These are phyloP conservation scores for Macrophya annulata DNA, from an alignment of 2,888 invertebrate genomes.

Conservation along the genomic window DNA sequence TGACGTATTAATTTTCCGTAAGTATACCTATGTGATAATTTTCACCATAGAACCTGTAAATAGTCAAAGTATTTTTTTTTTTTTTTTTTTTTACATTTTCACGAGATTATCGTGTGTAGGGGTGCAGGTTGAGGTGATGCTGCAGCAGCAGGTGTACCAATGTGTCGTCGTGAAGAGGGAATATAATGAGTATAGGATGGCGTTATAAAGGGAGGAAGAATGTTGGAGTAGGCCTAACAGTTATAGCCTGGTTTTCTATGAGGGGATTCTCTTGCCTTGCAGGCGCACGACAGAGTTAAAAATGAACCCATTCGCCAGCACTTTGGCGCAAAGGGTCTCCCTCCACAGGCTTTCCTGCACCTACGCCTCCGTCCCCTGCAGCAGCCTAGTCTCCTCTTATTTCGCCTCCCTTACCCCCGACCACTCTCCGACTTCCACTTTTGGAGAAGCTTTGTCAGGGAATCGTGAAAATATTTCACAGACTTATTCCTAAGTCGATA, in stretches of 20 bases:
- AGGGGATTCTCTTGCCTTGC: conserved; percentile 26
- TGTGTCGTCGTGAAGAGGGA: not conserved
- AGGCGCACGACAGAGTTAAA: conserved; percentile 66
- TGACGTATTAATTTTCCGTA: not conserved
- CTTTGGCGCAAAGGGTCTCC: conserved; percentile 70
- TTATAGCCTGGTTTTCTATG: conserved; percentile 53
- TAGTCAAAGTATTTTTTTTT: no score
- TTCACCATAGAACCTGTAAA: not conserved
- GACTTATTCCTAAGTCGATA: conserved; percentile 64
- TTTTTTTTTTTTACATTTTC: not conserved
- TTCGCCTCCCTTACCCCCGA: not conserved
- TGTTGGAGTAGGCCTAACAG: conserved; percentile 60
- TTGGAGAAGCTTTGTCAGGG: conserved; percentile 71
- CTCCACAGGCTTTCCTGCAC: not conserved
- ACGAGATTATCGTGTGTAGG: not conserved
- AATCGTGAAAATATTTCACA: conserved; percentile 75
- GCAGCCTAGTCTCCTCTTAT: not conserved
- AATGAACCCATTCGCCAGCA: conserved; percentile 74
- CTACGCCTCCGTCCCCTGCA: not conserved
- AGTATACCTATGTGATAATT: not conserved
- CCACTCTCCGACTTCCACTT: conserved; percentile 13
- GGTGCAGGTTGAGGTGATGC: not conserved
- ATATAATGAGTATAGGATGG: conserved; percentile 44
- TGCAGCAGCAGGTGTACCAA: conserved; percentile 22
- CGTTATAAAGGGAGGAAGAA: conserved; percentile 51